A percentile compares a stretch with the other conserved stretches of the same genome.
These are phyloP conservation scores for Natator depressus DNA, from an alignment of 2,113 vertebrate genomes.

Conservation along the genomic window DNA sequence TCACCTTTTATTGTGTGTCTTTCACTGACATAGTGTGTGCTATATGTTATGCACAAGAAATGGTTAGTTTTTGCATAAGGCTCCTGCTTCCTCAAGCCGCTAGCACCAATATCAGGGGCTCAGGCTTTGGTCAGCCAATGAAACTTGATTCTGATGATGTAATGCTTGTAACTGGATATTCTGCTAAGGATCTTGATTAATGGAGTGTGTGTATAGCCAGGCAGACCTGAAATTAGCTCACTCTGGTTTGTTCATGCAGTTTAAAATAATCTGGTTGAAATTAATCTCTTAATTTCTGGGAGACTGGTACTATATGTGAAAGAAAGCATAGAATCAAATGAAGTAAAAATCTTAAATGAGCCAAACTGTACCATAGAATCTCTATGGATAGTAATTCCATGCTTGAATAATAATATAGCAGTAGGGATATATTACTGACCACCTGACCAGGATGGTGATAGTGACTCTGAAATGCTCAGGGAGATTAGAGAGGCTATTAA, in stretches of 20 bases:
- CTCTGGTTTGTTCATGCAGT: neutral
- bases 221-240: neutral
- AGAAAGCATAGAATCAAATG: too few relatives aligned
- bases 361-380: too few relatives aligned
- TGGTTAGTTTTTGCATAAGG: neutral
- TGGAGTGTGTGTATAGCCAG: neutral
- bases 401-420: too few relatives aligned
- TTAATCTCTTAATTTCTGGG: neutral
- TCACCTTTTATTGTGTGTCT: neutral
- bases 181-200: neutral
- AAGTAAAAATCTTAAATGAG: too few relatives aligned
- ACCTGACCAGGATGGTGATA: too few relatives aligned
- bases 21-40: neutral
- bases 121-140: neutral
- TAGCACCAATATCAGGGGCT: neutral
- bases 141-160: neutral
- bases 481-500: too few relatives aligned
- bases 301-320: too few relatives aligned
- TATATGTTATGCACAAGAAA: fast-evolving
- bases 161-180: neutral
- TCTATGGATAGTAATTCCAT: too few relatives aligned
- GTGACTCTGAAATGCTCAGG: too few relatives aligned
- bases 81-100: neutral
- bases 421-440: too few relatives aligned
- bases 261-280: neutral